Percentiles rank a stretch among this genome's conserved stretches.
Conservation (phyloP, 2,888 invertebrate genomes). For the Ceriagrion tenellum region DNA sequence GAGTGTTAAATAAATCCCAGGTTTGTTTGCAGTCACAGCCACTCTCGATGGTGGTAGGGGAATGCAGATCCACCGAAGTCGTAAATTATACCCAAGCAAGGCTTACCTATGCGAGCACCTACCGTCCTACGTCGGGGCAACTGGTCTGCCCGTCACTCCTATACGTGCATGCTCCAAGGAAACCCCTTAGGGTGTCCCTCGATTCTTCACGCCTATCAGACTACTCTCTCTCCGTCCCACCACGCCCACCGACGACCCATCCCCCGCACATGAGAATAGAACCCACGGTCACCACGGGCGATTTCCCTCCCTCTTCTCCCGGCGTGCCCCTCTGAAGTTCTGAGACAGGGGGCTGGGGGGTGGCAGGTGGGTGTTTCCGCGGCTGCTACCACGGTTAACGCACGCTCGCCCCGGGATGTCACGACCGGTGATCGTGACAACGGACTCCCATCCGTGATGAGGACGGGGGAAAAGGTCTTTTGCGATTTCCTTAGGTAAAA, state of each 20-base stretch:
- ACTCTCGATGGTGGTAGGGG: neutral
- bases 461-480: slow-evolving; percentile 30
- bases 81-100: neutral
- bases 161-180: too few relatives aligned
- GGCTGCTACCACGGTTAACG: slow-evolving; percentile 60
- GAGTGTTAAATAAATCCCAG: neutral
- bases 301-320: slow-evolving; percentile 11
- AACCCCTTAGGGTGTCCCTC: neutral
- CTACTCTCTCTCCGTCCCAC: neutral
- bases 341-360: neutral
- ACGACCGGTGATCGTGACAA: slow-evolving; percentile 58
- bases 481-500: slow-evolving; percentile 6
- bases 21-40: neutral
- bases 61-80: neutral
- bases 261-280: neutral
- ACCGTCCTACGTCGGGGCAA: slow-evolving; percentile 30
- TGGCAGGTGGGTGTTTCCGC: neutral
- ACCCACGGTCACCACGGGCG: neutral
- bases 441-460: slow-evolving; percentile 8
- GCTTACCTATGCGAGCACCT: neutral
- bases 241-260: neutral
- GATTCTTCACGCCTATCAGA: slow-evolving; percentile 36
- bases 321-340: slow-evolving; percentile 24
- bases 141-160: neutral
- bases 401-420: slow-evolving; percentile 58